phyloP scores from a whole-genome alignment of 2,888 invertebrate genomes.

The Torymus aiolomorphi region DNA sequence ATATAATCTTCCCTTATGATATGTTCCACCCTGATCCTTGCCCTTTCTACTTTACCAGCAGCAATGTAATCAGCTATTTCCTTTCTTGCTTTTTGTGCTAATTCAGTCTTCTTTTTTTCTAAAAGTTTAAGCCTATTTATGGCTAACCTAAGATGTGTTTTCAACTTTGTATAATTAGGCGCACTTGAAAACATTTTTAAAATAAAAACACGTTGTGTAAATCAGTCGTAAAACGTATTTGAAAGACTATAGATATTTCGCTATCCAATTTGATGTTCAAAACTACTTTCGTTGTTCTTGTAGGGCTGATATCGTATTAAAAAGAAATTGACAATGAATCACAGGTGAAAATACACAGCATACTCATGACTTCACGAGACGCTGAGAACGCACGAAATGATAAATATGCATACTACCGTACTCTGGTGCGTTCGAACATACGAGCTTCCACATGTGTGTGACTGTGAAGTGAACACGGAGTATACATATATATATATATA shows the following conservation, averaged over 20 bases:
- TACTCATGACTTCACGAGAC: not conserved
- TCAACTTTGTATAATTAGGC: slow-evolving; percentile 95
- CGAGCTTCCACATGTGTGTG: not conserved
- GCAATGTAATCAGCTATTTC: slow-evolving; percentile 98
- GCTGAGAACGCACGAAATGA: too few species aligned
- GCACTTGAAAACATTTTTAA: slow-evolving; percentile 91
- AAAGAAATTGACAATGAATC: slow-evolving; percentile 50
- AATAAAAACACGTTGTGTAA: slow-evolving; percentile 1
- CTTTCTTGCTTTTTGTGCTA: slow-evolving; percentile 95
- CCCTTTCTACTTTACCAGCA: slow-evolving; percentile 90
- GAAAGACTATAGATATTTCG: not conserved
- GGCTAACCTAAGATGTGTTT: slow-evolving; percentile 95
- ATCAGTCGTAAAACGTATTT: not conserved
- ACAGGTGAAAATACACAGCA: slow-evolving; percentile 38
- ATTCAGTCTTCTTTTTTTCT: slow-evolving; percentile 98
- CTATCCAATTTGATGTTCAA: not conserved
- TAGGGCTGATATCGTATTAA: not conserved
- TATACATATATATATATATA: not conserved
- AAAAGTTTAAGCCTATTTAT: slow-evolving; percentile 95
- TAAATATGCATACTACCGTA: not conserved
- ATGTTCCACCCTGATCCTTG: slow-evolving; percentile 98
- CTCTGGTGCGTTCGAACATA: not conserved
- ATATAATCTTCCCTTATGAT: slow-evolving; percentile 99
- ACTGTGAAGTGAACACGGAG: not conserved
- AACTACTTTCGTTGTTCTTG: not conserved